Evolutionary conservation across 1,140 invertebrate species (phyloP).

Genomic region (Spodoptera litura): DNA sequence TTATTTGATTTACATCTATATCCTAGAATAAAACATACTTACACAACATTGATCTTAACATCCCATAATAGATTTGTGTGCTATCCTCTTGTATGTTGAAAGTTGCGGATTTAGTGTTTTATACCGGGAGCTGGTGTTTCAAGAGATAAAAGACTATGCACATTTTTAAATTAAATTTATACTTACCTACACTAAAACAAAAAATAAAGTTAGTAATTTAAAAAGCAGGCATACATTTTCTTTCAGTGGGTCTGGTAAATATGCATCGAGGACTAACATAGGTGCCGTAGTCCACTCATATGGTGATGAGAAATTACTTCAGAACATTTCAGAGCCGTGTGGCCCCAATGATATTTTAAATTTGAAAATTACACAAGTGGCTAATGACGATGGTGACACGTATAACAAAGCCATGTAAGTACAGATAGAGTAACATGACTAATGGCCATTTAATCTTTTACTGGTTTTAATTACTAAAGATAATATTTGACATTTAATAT

Average conservation of each 20-base stretch:
- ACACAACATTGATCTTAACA: neutral
- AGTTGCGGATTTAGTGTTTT: too few species aligned
- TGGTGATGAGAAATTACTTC: conserved; percentile 74
- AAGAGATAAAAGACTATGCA: too few species aligned
- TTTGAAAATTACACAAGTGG: conserved; percentile 71
- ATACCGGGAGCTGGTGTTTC: too few species aligned
- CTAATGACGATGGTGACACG: conserved; percentile 78
- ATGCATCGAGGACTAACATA: conserved; percentile 85
- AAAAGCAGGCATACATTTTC: neutral
- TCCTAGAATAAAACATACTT: neutral
- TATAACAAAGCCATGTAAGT: conserved; percentile 83
- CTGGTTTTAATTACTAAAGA: too few species aligned
- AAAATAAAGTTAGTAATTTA: neutral
- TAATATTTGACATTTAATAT: too few species aligned
- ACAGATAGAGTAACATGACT: neutral
- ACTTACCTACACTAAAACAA: neutral
- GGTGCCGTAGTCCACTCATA: conserved; percentile 86
- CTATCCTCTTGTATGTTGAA: too few species aligned
- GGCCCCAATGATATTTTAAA: conserved; percentile 64
- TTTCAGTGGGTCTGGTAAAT: conserved; percentile 83
- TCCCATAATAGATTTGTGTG: too few species aligned
- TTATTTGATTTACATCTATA: too few species aligned
- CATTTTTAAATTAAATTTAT: neutral
- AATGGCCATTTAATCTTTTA: too few species aligned
- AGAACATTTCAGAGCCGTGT: conserved; percentile 61